phyloP scores from a whole-genome alignment of 1,140 invertebrate genomes.

The Stegodyphus mimosarum region DNA sequence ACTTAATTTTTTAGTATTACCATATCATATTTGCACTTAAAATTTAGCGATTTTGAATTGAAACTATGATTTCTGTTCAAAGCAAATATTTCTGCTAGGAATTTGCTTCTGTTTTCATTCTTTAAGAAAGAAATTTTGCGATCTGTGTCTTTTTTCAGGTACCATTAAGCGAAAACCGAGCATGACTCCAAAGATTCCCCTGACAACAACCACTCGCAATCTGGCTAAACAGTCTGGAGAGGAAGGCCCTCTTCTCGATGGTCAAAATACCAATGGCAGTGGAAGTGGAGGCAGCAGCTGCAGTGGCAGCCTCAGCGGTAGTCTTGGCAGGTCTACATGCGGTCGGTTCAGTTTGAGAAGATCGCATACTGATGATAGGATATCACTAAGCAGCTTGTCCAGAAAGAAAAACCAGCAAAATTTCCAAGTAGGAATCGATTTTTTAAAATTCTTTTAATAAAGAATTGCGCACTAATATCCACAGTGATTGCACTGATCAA shows the following conservation, averaged over 20 bases:
- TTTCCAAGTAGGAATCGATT: slow-evolving; percentile 24
- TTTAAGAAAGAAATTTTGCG: not conserved
- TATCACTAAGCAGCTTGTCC: slow-evolving; percentile 61
- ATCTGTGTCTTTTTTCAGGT: slow-evolving; percentile 50
- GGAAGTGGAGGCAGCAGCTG: slow-evolving; percentile 52
- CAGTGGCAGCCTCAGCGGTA: slow-evolving; percentile 60
- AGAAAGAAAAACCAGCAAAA: slow-evolving; percentile 70
- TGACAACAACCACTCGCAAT: slow-evolving; percentile 89
- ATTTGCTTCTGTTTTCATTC: not conserved
- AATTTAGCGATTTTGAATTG: no score
- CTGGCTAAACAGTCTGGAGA: slow-evolving; percentile 64
- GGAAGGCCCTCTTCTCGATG: slow-evolving; percentile 33
- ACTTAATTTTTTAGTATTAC: no score
- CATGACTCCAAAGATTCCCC: slow-evolving; percentile 76
- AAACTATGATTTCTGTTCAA: no score
- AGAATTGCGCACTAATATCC: not conserved
- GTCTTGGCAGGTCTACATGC: slow-evolving; percentile 57
- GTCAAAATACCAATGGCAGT: slow-evolving; percentile 26
- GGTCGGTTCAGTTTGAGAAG: slow-evolving; percentile 64
- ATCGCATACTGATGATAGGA: slow-evolving; percentile 66
- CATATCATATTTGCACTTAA: no score
- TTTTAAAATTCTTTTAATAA: not conserved
- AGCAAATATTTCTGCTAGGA: no score
- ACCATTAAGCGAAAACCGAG: slow-evolving; percentile 67
- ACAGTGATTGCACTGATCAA: no score